These are phyloP conservation scores for Rugalucina vietnamica DNA, from an alignment of 2,888 invertebrate species.

Conservation along the genomic window DNA sequence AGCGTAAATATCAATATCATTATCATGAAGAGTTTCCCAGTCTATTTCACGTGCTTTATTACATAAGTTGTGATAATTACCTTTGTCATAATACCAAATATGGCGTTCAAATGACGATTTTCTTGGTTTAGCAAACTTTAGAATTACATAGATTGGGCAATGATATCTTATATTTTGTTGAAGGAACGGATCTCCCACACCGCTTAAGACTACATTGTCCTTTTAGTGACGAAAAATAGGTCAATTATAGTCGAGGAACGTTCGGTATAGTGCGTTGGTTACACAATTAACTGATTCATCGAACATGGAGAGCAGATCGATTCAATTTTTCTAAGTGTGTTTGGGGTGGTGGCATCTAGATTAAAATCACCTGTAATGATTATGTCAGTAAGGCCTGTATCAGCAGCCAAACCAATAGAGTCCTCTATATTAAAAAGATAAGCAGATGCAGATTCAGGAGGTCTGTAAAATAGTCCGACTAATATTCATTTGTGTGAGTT, in stretches of 20 bases:
- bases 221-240: not conserved
- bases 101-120: not conserved
- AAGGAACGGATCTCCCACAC: not conserved
- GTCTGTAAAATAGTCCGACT: too few species aligned
- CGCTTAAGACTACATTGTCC: not conserved
- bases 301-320: not conserved
- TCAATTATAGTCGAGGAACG: not conserved
- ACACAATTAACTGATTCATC: not conserved
- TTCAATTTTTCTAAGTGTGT: not conserved
- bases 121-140: not conserved
- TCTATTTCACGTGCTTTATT: not conserved
- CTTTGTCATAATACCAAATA: constrained; percentile 22
- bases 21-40: not conserved
- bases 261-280: not conserved
- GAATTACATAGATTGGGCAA: too few species aligned
- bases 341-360: not conserved
- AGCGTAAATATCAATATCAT: constrained; percentile 9
- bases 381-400: not conserved
- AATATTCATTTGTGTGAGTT: too few species aligned
- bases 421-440: too few species aligned
- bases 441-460: too few species aligned
- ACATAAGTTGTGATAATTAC: not conserved
- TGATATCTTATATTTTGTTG: not conserved
- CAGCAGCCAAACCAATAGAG: too few species aligned
- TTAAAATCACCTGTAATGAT: not conserved